phyloP scores from a whole-genome alignment of 1,140 invertebrate genomes.

The Leptoteleia sp. region DNA sequence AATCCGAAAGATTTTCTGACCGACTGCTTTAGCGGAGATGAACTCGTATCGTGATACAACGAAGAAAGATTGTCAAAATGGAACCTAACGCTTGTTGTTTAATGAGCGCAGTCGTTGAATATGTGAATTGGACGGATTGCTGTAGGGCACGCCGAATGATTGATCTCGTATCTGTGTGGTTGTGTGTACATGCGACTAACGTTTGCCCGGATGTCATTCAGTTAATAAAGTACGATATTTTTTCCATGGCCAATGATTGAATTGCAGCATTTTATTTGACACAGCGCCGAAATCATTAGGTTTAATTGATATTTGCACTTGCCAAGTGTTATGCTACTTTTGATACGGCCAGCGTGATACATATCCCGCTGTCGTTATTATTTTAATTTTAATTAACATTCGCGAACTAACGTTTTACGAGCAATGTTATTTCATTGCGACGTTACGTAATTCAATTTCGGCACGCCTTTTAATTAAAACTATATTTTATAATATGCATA shows the following conservation, averaged over 20 bases:
- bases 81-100: constrained; percentile 43
- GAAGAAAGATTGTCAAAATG: constrained; percentile 22
- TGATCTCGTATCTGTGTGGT: constrained; percentile 35
- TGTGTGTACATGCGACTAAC: constrained; percentile 35
- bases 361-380: neutral
- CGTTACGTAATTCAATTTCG: neutral
- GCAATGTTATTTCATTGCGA: too few relatives aligned
- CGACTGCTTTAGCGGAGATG: constrained; percentile 1
- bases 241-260: constrained; percentile 20
- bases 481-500: neutral
- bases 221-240: constrained; percentile 40
- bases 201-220: constrained; percentile 40
- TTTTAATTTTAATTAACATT: constrained; percentile 2
- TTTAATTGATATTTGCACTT: constrained; percentile 15
- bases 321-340: constrained; percentile 4
- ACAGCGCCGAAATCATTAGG: constrained; percentile 18
- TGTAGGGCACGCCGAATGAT: constrained; percentile 35
- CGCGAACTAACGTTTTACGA: neutral
- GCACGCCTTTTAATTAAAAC: neutral
- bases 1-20: constrained; percentile 11
- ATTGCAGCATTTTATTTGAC: constrained; percentile 33
- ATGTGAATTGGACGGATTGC: constrained; percentile 40
- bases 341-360: neutral
- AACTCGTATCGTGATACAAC: constrained; percentile 29
- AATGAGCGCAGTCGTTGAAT: constrained; percentile 40